Base-by-base conservation (phyloP, 2,113 vertebrate genomes). In the Typhlomys cinereus region DNA sequence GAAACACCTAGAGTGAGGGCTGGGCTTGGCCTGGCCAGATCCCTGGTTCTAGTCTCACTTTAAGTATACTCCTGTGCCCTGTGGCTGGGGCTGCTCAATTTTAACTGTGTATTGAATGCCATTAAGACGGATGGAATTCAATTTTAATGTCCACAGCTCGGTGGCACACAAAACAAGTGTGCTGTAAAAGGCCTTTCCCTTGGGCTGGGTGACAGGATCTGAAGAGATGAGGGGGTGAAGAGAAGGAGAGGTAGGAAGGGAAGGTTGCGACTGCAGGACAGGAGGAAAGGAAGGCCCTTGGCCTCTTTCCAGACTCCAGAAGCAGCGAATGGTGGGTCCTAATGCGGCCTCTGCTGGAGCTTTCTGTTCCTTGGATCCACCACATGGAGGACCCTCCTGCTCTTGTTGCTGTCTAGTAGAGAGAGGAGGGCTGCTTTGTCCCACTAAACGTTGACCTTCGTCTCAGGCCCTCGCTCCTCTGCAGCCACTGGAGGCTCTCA, bases 291-390 rank as follows among this genome's bases (percentile, higher is more conserved):
- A 6, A 86, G 34, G 18, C 14, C n/a, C 14, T 4, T 50, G 46
- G 34, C 17, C 29, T 70, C 34, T 46, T 71, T 13, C 83, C 48
- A 89, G 69, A 59, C 9, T 1, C 9, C 44, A 52, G 25, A 36
- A 54, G 27, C 44, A 25, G 59, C 7, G 62, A 85, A 52, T 20
- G 12, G 9, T 41, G 7, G 44, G 18, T n/a, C 50, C 10, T 46
- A 29, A 11, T 21, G 6, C 1, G 4, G 29, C 2, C 17, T 52
- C 18, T 4, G 29, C 27, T 46, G 15, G 5, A 9, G 9, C 34
- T 78, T 88, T 54, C 44, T 44, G 36, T 41, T 39, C 59, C 39
- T 17, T 4, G 4, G 67, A 5, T 18, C 18, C 36, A 15, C 44
- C 59, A 31, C 2, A 1, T 15, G 14, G 6, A 73, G 64, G 27